Evolutionary conservation across 2,888 invertebrate species (phyloP).

Genomic region (Lasioglossum oenotherae): DNA sequence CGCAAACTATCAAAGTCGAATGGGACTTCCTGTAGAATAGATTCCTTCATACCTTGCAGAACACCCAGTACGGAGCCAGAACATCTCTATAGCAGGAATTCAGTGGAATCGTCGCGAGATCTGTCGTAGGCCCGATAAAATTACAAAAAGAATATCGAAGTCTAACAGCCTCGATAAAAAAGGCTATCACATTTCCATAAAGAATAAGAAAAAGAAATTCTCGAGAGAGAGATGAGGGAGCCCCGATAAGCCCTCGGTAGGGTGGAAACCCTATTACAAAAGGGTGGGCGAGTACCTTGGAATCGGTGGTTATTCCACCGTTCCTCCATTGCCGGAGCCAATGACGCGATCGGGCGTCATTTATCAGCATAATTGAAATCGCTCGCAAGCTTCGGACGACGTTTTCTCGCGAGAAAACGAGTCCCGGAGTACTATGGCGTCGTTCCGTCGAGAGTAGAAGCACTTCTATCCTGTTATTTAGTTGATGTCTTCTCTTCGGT

Average conservation of each 20-base stretch:
- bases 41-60: background rate
- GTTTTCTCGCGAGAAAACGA: conserved; percentile 11
- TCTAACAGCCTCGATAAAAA: background rate
- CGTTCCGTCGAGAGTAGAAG: conserved; percentile 18
- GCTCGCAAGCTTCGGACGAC: conserved; percentile 17
- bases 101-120: background rate
- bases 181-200: conserved; percentile 6
- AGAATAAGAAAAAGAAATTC: conserved; percentile 4
- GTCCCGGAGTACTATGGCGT: conserved; percentile 17
- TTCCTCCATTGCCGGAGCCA: background rate
- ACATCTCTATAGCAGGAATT: background rate
- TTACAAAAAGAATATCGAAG: background rate
- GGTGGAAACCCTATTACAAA: background rate
- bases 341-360: conserved; percentile 1
- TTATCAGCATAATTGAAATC: conserved; percentile 36
- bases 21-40: background rate
- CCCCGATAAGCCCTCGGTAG: conserved; percentile 1
- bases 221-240: background rate
- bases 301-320: background rate
- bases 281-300: background rate
- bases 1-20: background rate
- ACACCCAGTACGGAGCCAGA: background rate
- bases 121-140: background rate
- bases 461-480: background rate
- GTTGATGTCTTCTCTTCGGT: conserved; percentile 2